Percentiles rank a stretch among this genome's conserved stretches.
Evolutionary conservation across 1,140 invertebrate species (phyloP).

Genomic region (Drosophila ficusphila): DNA sequence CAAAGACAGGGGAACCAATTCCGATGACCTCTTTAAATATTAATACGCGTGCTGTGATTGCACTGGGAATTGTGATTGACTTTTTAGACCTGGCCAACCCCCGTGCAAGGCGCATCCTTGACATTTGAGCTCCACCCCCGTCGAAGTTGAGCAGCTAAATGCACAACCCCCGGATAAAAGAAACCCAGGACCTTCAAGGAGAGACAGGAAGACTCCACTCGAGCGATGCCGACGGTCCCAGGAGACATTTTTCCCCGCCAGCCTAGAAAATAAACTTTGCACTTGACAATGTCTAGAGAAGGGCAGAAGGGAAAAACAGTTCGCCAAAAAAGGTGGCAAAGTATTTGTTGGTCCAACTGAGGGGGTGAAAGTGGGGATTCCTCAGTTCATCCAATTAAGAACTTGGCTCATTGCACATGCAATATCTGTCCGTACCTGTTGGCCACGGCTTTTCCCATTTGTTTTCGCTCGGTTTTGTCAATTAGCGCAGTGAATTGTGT

Average conservation of each 20-base stretch:
- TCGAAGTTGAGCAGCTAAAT: slow-evolving; percentile 31
- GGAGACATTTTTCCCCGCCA: slow-evolving; percentile 41
- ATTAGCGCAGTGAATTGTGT: slow-evolving; percentile 73
- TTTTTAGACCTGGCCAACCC: slow-evolving; percentile 68
- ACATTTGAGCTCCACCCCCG: slow-evolving; percentile 30
- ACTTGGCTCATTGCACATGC: slow-evolving; percentile 54
- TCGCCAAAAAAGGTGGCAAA: slow-evolving; percentile 56
- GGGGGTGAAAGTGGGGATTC: slow-evolving; percentile 3
- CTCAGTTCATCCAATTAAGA: slow-evolving; percentile 55
- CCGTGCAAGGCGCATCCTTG: slow-evolving; percentile 22
- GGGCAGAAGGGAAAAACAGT: slow-evolving; percentile 20
- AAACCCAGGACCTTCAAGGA: slow-evolving; percentile 1
- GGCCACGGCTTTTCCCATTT: slow-evolving; percentile 49
- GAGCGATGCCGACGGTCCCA: slow-evolving; percentile 48
- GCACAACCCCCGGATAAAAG: slow-evolving; percentile 28
- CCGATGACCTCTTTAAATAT: slow-evolving; percentile 82
- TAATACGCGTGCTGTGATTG: slow-evolving; percentile 79
- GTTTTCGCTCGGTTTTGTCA: slow-evolving; percentile 57
- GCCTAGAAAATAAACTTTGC: slow-evolving; percentile 63
- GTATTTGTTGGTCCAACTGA: slow-evolving; percentile 27
- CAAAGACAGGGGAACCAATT: slow-evolving; percentile 67
- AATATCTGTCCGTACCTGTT: slow-evolving; percentile 31
- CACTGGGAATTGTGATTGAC: slow-evolving; percentile 82
- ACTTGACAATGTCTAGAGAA: slow-evolving; percentile 68
- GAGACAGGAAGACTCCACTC: slow-evolving; percentile 39